These are phyloP conservation scores for Drosophila niveifrons DNA, from an alignment of 2,888 invertebrate genomes.

Conservation along the genomic window DNA sequence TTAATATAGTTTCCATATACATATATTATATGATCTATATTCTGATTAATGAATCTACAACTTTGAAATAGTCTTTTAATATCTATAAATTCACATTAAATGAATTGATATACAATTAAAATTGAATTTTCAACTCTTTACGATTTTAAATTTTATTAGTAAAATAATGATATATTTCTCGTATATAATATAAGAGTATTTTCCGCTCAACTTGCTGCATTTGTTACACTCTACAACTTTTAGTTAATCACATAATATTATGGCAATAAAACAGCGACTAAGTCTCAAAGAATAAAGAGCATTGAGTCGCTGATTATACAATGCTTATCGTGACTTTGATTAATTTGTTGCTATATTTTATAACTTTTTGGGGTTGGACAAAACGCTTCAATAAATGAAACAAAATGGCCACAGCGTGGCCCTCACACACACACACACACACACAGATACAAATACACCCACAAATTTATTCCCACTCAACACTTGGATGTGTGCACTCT, in stretches of 20 bases:
- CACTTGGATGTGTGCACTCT: conserved; percentile 29
- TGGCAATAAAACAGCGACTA: conserved; percentile 6
- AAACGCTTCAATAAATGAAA: conserved; percentile 27
- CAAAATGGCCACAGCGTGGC: conserved; percentile 28
- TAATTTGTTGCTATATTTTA: conserved; percentile 14
- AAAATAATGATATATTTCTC: too few relatives aligned
- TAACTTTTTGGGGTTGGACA: conserved; percentile 6
- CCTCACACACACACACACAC: conserved; percentile 7
- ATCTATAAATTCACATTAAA: too few relatives aligned
- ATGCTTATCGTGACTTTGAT: conserved; percentile 25
- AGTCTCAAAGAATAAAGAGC: background rate
- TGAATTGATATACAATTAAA: too few relatives aligned
- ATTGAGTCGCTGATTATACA: conserved; percentile 2
- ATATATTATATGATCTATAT: too few relatives aligned
- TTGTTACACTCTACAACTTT: background rate
- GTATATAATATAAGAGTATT: background rate
- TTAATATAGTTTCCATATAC: too few relatives aligned
- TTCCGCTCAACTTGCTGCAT: background rate
- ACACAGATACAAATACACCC: background rate
- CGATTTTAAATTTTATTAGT: too few relatives aligned
- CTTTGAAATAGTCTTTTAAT: too few relatives aligned
- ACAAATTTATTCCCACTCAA: conserved; percentile 9
- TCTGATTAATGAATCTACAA: too few relatives aligned
- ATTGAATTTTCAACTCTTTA: too few relatives aligned
- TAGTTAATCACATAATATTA: background rate